Evolutionary conservation across 2,888 invertebrate species (phyloP).

Genomic region (Drosophila ochracea): DNA sequence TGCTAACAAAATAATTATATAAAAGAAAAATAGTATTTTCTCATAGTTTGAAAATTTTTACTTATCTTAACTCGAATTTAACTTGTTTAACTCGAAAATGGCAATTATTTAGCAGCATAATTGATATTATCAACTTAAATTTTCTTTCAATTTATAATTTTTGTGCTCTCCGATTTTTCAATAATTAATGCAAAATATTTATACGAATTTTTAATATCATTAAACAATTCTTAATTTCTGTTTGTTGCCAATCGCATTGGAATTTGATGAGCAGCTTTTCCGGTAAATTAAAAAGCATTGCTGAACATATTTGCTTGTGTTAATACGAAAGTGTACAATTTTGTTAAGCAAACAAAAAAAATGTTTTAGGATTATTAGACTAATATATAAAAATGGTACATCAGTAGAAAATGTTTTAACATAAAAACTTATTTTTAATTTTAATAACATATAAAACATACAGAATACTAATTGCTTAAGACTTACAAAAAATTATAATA

Average conservation of each 20-base stretch:
- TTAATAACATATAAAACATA: neutral
- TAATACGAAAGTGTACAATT: neutral
- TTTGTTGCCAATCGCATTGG: constrained; percentile 29
- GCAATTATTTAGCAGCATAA: constrained; percentile 45
- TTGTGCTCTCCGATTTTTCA: constrained; percentile 23
- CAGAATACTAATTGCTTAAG: neutral
- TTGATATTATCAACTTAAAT: constrained; percentile 63
- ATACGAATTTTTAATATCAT: constrained; percentile 49
- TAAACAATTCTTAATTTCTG: constrained; percentile 22
- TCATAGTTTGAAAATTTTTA: too few species aligned
- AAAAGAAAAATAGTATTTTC: too few species aligned
- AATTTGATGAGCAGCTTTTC: constrained; percentile 33
- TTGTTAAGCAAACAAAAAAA: constrained; percentile 11
- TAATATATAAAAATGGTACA: neutral
- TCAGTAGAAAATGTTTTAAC: neutral
- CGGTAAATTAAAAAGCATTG: constrained; percentile 31
- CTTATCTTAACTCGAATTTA: too few species aligned
- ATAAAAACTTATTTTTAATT: constrained; percentile 2
- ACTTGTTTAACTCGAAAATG: neutral
- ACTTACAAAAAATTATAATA: neutral
- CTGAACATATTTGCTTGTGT: constrained; percentile 9
- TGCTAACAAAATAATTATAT: neutral
- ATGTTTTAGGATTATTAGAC: neutral
- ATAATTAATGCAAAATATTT: constrained; percentile 73
- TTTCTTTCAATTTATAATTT: constrained; percentile 17